Evolutionary conservation across 2,113 vertebrate species (phyloP).

Genomic region (Muntiacus muntjak): DNA sequence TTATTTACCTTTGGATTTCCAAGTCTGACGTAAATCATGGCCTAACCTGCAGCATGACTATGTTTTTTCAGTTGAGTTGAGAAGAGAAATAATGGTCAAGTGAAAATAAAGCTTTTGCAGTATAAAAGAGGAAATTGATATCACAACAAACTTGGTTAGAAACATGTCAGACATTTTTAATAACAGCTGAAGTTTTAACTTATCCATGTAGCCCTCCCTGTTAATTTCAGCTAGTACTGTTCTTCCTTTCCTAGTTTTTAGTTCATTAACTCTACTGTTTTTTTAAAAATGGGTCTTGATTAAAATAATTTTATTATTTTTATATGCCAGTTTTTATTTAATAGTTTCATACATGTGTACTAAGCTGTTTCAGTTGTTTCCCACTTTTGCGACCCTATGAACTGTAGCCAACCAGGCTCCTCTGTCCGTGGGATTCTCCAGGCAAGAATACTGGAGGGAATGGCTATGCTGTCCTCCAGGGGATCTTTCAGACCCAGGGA

Average conservation of each 20-base stretch:
- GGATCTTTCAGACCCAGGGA: neutral
- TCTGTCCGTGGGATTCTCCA: neutral
- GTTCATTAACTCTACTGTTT: neutral
- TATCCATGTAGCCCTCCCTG: neutral
- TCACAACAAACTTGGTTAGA: neutral
- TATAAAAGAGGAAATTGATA: neutral
- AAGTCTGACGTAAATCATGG: neutral
- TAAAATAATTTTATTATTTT: neutral
- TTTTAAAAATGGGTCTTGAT: neutral
- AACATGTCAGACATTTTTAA: neutral
- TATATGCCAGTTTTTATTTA: neutral
- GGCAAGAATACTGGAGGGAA: neutral
- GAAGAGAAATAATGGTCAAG: neutral
- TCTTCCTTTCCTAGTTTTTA: neutral
- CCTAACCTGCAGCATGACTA: neutral
- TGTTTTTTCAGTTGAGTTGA: neutral
- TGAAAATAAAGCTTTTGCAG: neutral
- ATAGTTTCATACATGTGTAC: neutral
- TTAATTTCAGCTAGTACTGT: neutral
- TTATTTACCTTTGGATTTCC: neutral
- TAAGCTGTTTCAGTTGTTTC: neutral
- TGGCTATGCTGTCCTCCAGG: neutral
- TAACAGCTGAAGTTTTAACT: neutral
- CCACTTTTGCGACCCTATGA: neutral
- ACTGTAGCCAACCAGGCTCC: neutral